These are phyloP conservation scores for Iphiclides podalirius DNA, from an alignment of 2,888 invertebrate species.

Conservation along the genomic window DNA sequence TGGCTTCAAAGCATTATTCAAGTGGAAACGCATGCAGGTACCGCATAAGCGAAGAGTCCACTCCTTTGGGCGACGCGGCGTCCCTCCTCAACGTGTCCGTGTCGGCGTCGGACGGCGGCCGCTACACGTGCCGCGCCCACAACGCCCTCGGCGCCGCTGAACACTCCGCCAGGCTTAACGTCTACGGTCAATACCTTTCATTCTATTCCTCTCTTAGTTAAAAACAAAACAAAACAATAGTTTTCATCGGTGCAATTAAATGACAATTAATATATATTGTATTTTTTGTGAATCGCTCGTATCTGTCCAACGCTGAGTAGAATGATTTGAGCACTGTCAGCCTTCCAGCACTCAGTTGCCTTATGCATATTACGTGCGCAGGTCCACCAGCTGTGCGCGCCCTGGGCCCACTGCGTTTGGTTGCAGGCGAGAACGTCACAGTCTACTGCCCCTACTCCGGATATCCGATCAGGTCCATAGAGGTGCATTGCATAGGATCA, in stretches of 20 bases:
- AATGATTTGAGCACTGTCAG: too few relatives aligned
- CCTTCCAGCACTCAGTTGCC: too few relatives aligned
- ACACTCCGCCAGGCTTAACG: constrained; percentile 87
- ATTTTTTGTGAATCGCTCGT: too few relatives aligned
- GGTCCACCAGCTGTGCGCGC: constrained; percentile 86
- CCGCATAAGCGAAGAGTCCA: constrained; percentile 86
- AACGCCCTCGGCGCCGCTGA: constrained; percentile 84
- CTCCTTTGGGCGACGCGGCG: constrained; percentile 87
- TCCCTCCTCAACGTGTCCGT: constrained; percentile 89
- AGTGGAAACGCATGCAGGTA: constrained; percentile 69
- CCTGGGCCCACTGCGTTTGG: constrained; percentile 85
- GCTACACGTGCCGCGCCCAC: constrained; percentile 88
- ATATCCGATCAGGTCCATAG: constrained; percentile 86
- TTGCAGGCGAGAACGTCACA: constrained; percentile 87
- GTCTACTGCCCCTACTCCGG: constrained; percentile 92
- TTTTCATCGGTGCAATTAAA: too few relatives aligned
- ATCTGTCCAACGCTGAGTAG: too few relatives aligned
- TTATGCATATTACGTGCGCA: too few relatives aligned
- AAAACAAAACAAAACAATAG: too few relatives aligned
- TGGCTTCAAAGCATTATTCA: too few relatives aligned
- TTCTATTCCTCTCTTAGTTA: constrained; percentile 2
- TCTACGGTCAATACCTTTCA: constrained; percentile 81
- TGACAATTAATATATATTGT: too few relatives aligned
- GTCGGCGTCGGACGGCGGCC: constrained; percentile 88
- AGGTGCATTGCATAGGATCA: constrained; percentile 70